These are phyloP conservation scores for Invenusta paracnida DNA, from an alignment of 2,888 invertebrate genomes.

Conservation along the genomic window DNA sequence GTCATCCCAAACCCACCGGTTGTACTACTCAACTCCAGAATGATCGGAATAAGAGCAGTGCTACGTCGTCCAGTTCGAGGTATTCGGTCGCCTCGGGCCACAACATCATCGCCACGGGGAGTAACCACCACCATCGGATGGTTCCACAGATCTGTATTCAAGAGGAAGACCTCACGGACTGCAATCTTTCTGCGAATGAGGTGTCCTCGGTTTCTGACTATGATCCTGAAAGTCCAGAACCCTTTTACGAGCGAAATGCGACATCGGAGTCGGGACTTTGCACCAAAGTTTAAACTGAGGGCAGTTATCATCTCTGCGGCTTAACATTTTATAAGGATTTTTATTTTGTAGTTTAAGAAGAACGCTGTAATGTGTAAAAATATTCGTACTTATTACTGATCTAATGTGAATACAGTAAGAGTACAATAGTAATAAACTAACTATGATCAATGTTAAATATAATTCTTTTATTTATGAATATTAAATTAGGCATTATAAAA, in stretches of 20 bases:
- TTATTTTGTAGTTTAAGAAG: no score
- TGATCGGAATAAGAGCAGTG: not conserved
- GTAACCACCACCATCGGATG: not conserved
- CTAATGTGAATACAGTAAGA: no score
- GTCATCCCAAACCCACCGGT: no score
- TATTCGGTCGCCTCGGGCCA: not conserved
- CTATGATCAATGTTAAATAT: no score
- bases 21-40: not conserved
- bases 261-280: not conserved
- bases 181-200: not conserved
- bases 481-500: no score
- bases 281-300: not conserved
- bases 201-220: not conserved
- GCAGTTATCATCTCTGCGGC: no score
- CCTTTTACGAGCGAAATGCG: not conserved
- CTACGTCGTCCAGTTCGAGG: not conserved
- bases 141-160: constrained; percentile 4
- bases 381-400: no score
- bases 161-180: not conserved
- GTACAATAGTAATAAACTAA: no score
- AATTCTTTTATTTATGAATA: no score
- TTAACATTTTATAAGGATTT: no score
- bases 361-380: no score
- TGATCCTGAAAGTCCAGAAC: constrained; percentile 6
- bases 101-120: no score